These are phyloP conservation scores for Spheniscus humboldti DNA, from an alignment of 2,797 vertebrate species.

Conservation along the genomic window DNA sequence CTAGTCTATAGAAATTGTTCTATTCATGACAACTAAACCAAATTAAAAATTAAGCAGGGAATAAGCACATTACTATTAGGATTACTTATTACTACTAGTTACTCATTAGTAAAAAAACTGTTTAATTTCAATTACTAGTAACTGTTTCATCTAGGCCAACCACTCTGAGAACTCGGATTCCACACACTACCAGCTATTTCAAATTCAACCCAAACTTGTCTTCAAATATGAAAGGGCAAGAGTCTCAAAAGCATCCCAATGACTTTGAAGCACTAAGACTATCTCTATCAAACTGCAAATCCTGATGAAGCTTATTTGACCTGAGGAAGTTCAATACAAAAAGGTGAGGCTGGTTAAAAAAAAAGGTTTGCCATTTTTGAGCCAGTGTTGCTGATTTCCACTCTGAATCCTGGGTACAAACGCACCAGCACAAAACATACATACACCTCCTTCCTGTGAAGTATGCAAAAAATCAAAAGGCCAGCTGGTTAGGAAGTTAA, in stretches of 20 bases:
- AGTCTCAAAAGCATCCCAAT: not conserved
- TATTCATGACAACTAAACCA: not conserved
- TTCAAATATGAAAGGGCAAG: not conserved
- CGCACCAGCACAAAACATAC: not conserved
- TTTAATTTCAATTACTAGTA: not conserved
- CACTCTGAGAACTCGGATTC: not conserved
- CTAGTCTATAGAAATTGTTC: not conserved
- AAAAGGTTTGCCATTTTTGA: not conserved
- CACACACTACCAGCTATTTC: not conserved
- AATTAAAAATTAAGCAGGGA: not conserved
- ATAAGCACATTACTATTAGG: not conserved
- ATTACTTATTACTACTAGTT: not conserved
- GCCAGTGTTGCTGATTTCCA: not conserved
- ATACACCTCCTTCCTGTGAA: not conserved
- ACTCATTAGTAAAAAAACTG: not conserved
- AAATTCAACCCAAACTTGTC: not conserved
- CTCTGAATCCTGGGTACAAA: not conserved
- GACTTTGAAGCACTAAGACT: not conserved
- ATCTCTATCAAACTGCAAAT: not conserved
- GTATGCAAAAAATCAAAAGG: not conserved
- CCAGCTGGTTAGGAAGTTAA: not conserved
- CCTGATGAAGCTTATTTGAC: not conserved
- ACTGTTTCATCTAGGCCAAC: not conserved
- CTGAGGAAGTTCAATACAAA: not conserved
- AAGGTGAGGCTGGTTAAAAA: not conserved